These are phyloP conservation scores for Pachliopta kotzebuea DNA, from an alignment of 2,888 invertebrate genomes.

Conservation along the genomic window DNA sequence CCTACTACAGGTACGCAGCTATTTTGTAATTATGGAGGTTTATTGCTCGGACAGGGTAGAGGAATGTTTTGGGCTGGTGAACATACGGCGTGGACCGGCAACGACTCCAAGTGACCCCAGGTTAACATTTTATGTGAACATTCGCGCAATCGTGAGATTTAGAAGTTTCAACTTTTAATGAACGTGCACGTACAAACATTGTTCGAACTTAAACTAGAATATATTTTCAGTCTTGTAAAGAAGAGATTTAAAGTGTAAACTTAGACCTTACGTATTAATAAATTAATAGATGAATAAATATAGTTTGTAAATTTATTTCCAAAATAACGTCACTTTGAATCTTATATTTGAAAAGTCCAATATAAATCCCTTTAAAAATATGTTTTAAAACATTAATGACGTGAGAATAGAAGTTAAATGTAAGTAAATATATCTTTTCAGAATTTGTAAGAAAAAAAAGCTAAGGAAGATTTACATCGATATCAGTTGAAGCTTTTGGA, in stretches of 20 bases:
- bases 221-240: too few species aligned
- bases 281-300: too few species aligned
- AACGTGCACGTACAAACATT: background rate
- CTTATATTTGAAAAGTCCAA: too few species aligned
- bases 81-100: slow-evolving; percentile 40
- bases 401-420: too few species aligned
- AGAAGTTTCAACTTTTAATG: slow-evolving; percentile 16
- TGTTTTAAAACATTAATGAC: too few species aligned
- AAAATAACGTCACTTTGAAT: too few species aligned
- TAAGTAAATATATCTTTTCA: too few species aligned
- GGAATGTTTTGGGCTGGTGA: slow-evolving; percentile 61
- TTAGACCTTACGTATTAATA: too few species aligned
- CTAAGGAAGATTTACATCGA: slow-evolving; percentile 29
- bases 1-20: slow-evolving; percentile 60
- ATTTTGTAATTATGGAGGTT: slow-evolving; percentile 75
- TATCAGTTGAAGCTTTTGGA: slow-evolving; percentile 30
- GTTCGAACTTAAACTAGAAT: background rate
- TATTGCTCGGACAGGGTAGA: slow-evolving; percentile 64
- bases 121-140: slow-evolving; percentile 41
- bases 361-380: too few species aligned
- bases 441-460: background rate
- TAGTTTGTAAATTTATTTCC: too few species aligned
- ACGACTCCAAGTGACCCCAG: slow-evolving; percentile 46
- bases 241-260: too few species aligned
- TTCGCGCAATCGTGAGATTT: slow-evolving; percentile 29